phyloP scores from a whole-genome alignment of 2,888 invertebrate species.

The Eupithecia vulgata region DNA sequence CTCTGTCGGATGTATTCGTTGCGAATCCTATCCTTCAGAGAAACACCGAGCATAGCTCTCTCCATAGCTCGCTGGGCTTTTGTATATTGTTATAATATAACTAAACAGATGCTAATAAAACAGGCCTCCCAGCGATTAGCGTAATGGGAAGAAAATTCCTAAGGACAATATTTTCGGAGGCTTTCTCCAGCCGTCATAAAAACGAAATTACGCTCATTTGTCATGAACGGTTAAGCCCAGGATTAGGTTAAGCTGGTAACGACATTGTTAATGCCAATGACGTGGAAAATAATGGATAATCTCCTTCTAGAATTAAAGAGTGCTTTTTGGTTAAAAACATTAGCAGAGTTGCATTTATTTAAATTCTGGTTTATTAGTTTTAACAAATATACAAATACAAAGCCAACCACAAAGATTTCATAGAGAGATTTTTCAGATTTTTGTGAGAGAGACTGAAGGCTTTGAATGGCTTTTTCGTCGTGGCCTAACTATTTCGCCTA shows the following conservation, averaged over 20 bases:
- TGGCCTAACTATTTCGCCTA: too few relatives aligned
- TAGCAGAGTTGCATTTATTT: too few relatives aligned
- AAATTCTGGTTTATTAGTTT: too few relatives aligned
- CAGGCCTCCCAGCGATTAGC: conserved; percentile 1
- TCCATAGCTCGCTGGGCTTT: too few relatives aligned
- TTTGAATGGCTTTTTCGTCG: too few relatives aligned
- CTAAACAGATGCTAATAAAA: not conserved
- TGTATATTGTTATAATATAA: not conserved
- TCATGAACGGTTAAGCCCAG: conserved; percentile 11
- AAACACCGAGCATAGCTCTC: too few relatives aligned
- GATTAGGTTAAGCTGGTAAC: conserved; percentile 14
- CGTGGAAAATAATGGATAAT: not conserved
- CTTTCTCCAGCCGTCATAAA: conserved; percentile 6
- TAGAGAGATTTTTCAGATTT: too few relatives aligned
- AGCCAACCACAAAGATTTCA: too few relatives aligned
- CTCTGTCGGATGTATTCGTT: too few relatives aligned
- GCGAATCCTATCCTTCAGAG: too few relatives aligned
- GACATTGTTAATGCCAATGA: conserved; percentile 10
- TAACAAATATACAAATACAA: too few relatives aligned
- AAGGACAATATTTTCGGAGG: not conserved
- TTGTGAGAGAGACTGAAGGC: too few relatives aligned
- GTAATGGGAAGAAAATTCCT: not conserved
- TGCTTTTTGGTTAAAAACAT: not conserved
- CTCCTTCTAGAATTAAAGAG: not conserved
- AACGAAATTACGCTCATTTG: conserved; percentile 17